phyloP scores from a whole-genome alignment of 2,113 vertebrate species.

The Ivindomyrus marchei region DNA sequence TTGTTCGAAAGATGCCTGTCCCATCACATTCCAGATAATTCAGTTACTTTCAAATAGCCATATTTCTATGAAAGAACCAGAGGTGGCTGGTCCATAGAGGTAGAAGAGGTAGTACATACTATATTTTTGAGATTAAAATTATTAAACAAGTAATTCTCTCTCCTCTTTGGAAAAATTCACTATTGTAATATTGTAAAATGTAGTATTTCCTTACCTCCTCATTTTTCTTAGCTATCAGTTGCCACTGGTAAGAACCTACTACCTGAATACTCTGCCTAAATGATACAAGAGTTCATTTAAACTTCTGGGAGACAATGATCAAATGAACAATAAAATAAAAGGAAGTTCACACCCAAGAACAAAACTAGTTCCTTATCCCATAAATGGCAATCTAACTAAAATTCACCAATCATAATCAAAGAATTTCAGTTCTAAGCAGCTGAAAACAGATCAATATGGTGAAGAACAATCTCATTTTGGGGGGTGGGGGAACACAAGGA shows the following conservation, averaged over 20 bases:
- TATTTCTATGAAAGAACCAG: not conserved
- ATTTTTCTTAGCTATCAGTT: not conserved
- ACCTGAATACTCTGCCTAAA: not conserved
- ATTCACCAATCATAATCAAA: not conserved
- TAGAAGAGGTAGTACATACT: not conserved
- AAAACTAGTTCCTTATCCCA: not conserved
- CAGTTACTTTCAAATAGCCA: slow-evolving; percentile 35
- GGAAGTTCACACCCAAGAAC: not conserved
- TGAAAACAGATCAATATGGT: slow-evolving; percentile 18
- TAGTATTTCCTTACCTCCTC: not conserved
- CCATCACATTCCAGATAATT: not conserved
- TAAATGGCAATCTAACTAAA: not conserved
- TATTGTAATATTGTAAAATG: not conserved
- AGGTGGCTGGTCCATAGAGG: not conserved
- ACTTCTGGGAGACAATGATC: not conserved
- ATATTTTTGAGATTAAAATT: not conserved
- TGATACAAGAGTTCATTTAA: not conserved
- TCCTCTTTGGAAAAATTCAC: not conserved
- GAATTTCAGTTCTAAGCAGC: not conserved
- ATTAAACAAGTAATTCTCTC: not conserved
- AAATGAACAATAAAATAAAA: not conserved
- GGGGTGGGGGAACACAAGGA: slow-evolving; percentile 41
- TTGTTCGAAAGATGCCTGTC: slow-evolving; percentile 38
- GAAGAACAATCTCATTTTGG: slow-evolving; percentile 25
- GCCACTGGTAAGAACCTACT: not conserved